phyloP scores from a whole-genome alignment of 2,888 invertebrate species.

The Drosophila niveifrons region DNA sequence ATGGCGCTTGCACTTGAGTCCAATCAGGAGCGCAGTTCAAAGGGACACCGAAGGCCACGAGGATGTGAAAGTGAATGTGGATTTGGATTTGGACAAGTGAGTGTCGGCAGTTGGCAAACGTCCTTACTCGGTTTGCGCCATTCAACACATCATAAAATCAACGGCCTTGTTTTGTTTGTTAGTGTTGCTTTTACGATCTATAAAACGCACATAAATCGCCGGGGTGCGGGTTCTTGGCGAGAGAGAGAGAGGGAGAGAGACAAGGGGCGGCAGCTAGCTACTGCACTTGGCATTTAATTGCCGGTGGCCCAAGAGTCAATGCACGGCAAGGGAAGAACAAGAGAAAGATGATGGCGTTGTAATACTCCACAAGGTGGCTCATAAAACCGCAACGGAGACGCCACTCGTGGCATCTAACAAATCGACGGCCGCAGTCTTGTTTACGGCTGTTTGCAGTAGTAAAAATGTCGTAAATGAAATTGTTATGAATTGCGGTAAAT shows the following conservation, averaged over 20 bases:
- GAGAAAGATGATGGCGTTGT: slow-evolving; percentile 43
- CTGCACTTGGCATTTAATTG: slow-evolving; percentile 73
- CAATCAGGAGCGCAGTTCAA: slow-evolving; percentile 52
- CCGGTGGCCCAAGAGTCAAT: slow-evolving; percentile 42
- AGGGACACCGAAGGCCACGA: slow-evolving; percentile 31
- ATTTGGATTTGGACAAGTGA: slow-evolving; percentile 66
- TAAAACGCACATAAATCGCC: slow-evolving; percentile 78
- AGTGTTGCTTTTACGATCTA: slow-evolving; percentile 78
- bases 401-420: slow-evolving; percentile 52
- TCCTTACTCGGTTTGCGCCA: slow-evolving; percentile 54
- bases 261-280: slow-evolving; percentile 14
- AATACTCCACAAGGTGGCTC: slow-evolving; percentile 50
- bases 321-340: slow-evolving; percentile 7
- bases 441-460: slow-evolving; percentile 70
- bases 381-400: slow-evolving; percentile 27
- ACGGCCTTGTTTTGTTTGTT: slow-evolving; percentile 60
- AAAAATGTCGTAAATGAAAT: slow-evolving; percentile 82
- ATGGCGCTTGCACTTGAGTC: slow-evolving; percentile 73
- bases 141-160: slow-evolving; percentile 82
- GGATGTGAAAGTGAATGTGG: slow-evolving; percentile 18
- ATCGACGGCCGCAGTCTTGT: slow-evolving; percentile 62
- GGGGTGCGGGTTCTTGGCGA: slow-evolving; percentile 44
- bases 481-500: slow-evolving; percentile 81
- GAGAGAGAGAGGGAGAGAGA: neutral
- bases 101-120: slow-evolving; percentile 50